A percentile compares a stretch with the other conserved stretches of the same genome.
Evolutionary conservation across 2,797 vertebrate species (phyloP).

Genomic region (Pseudopleuronectes americanus): DNA sequence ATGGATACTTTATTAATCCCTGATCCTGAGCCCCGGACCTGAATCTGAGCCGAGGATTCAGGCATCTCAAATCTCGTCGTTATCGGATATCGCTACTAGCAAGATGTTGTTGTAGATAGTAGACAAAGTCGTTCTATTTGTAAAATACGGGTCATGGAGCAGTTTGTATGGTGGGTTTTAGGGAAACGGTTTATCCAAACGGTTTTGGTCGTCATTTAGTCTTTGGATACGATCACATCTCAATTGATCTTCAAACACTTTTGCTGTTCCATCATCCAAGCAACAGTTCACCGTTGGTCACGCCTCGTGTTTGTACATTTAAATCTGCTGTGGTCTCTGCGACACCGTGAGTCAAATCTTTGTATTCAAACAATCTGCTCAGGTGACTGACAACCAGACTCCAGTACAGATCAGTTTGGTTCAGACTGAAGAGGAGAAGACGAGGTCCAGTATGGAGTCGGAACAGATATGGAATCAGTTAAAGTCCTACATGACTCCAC

Average conservation of each 20-base stretch:
- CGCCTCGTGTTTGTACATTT: neutral
- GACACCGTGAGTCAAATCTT: conserved; percentile 15
- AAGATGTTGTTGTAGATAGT: no score
- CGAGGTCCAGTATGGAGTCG: neutral
- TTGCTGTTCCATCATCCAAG: neutral
- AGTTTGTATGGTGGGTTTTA: no score
- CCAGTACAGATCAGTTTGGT: neutral
- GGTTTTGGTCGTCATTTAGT: neutral
- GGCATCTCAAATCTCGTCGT: neutral
- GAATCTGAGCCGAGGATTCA: neutral
- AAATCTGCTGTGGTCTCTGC: neutral
- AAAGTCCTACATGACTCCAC: no score
- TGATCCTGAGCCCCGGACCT: neutral
- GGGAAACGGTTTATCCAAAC: no score
- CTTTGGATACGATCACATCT: neutral
- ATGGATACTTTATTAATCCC: no score
- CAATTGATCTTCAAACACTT: no score
- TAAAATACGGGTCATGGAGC: no score
- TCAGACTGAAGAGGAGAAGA: neutral
- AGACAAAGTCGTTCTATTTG: no score
- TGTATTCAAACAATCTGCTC: conserved; percentile 3
- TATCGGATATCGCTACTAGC: no score
- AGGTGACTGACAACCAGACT: neutral
- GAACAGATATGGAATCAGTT: neutral
- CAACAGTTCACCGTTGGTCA: neutral